Conservation (phyloP, 2,888 invertebrate species). For the Frankliniella fusca region DNA sequence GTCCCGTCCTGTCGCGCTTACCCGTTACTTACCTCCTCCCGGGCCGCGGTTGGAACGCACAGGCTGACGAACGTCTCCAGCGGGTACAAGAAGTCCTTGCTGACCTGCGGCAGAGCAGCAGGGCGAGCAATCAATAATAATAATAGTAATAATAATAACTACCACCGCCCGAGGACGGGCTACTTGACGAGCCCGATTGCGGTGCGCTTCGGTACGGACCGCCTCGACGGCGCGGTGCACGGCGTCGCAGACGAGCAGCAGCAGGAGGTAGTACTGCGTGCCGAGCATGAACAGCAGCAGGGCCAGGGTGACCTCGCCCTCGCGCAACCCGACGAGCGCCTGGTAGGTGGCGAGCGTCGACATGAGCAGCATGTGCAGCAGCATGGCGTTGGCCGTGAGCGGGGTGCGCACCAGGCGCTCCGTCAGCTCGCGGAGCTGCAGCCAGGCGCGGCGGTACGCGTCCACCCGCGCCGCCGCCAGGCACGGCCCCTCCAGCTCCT, state of each 20-base stretch:
- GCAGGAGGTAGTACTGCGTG: not conserved
- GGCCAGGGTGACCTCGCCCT: not conserved
- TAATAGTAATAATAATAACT: too few relatives aligned
- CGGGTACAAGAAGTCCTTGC: not conserved
- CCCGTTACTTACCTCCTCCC: not conserved
- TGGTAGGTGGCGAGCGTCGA: not conserved
- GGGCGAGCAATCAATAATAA: too few relatives aligned
- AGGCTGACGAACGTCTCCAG: not conserved
- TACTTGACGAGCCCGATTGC: not conserved
- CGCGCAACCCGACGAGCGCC: not conserved
- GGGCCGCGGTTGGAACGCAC: not conserved
- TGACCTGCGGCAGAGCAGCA: not conserved
- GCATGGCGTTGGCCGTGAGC: not conserved
- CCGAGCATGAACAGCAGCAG: not conserved
- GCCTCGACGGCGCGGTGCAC: not conserved
- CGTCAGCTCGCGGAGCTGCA: not conserved
- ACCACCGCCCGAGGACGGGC: too few relatives aligned
- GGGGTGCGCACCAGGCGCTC: not conserved
- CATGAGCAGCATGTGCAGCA: conserved; percentile 15
- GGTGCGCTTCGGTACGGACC: not conserved
- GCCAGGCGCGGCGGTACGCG: not conserved
- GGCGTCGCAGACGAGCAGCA: conserved; percentile 9
- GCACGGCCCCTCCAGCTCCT: not conserved
- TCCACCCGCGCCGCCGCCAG: not conserved
- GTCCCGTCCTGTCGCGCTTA: too few relatives aligned